Evolutionary conservation across 2,113 vertebrate genomes (phyloP).

Genomic region (Felis catus): DNA sequence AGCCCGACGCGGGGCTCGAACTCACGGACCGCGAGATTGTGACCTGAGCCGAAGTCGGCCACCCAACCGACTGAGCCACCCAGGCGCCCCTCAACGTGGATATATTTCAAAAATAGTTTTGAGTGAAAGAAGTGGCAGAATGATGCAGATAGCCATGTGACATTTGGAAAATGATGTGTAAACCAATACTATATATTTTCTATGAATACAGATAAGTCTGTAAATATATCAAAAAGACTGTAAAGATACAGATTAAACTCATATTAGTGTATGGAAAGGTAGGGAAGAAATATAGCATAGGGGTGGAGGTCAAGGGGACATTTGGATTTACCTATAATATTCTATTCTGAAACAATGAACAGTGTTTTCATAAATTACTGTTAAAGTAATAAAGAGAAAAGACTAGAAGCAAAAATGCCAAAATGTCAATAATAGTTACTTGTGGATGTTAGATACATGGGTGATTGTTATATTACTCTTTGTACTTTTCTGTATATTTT

Average conservation of each 20-base stretch:
- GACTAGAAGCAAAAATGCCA: background rate
- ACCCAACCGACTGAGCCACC: too few relatives aligned
- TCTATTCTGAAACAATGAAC: slow-evolving; percentile 1
- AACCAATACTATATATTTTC: background rate
- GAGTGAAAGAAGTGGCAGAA: slow-evolving; percentile 14
- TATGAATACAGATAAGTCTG: background rate
- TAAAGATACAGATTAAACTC: background rate
- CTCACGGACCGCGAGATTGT: too few relatives aligned
- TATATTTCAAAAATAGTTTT: slow-evolving; percentile 29
- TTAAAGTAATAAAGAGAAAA: slow-evolving; percentile 10
- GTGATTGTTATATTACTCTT: background rate
- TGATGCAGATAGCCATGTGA: background rate
- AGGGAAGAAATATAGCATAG: background rate
- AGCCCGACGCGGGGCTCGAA: too few relatives aligned
- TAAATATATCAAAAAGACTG: background rate
- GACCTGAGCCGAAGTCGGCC: too few relatives aligned
- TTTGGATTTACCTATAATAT: background rate
- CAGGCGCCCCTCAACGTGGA: background rate
- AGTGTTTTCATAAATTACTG: background rate
- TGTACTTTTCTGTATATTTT: background rate
- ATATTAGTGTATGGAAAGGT: background rate
- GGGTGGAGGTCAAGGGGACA: background rate
- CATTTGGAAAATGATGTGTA: background rate
- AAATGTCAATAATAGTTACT: slow-evolving; percentile 5
- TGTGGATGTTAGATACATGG: background rate